These are phyloP conservation scores for Rhodinocichla rosea DNA, from an alignment of 2,113 vertebrate genomes.

Conservation along the genomic window DNA sequence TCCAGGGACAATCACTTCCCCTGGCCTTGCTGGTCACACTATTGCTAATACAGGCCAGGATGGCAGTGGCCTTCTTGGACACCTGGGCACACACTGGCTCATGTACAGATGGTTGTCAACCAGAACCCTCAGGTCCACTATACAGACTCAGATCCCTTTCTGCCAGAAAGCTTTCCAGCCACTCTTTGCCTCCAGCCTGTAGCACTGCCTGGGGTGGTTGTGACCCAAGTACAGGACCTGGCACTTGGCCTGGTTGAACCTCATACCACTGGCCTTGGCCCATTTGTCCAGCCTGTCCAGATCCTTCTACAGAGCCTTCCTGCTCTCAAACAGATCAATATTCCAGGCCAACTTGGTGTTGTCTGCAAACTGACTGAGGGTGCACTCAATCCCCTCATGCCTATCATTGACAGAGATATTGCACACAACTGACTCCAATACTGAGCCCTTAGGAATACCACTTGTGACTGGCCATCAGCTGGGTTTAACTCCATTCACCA, in stretches of 20 bases:
- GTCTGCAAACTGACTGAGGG: background rate
- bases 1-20: background rate
- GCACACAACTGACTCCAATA: background rate
- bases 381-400: background rate
- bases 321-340: background rate
- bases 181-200: background rate
- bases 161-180: background rate
- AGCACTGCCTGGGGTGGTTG: background rate
- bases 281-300: background rate
- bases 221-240: background rate
- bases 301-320: background rate
- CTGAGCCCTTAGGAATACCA: background rate
- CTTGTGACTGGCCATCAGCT: background rate
- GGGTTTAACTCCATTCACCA: background rate
- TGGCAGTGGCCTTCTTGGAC: background rate
- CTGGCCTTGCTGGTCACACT: background rate
- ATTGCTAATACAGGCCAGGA: background rate
- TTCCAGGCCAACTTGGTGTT: fast-evolving
- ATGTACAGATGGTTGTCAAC: background rate
- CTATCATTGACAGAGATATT: background rate
- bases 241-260: background rate
- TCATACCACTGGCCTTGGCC: background rate
- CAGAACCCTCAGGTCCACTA: too few species aligned
- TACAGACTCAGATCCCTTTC: too few species aligned
- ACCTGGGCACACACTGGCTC: background rate